Conservation (phyloP, 2,797 vertebrate genomes). For the Chaenodraco wilsoni region DNA sequence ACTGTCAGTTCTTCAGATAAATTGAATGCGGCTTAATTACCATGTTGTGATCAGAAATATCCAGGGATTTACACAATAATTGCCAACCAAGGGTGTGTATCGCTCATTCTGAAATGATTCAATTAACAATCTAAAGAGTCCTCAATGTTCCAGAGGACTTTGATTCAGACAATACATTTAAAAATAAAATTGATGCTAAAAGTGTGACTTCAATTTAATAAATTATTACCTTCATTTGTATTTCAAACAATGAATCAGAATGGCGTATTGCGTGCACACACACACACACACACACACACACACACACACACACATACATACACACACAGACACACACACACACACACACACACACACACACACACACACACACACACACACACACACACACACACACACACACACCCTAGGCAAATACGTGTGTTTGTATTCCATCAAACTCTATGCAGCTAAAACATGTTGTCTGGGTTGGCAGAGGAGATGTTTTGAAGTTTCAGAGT, state of each 20-base stretch:
- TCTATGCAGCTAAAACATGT: background rate
- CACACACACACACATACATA: too few relatives aligned
- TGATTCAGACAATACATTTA: background rate
- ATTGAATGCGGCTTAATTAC: background rate
- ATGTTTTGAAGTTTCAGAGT: slow-evolving; percentile 3
- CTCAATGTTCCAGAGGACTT: background rate
- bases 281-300: too few relatives aligned
- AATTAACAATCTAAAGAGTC: background rate
- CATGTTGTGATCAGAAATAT: background rate
- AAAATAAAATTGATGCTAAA: too few relatives aligned
- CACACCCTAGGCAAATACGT: background rate
- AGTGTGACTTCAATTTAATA: background rate
- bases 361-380: too few relatives aligned
- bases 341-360: too few relatives aligned
- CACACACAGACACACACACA: too few relatives aligned
- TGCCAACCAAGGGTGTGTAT: background rate
- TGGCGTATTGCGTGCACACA: background rate
- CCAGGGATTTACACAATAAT: background rate
- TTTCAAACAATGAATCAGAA: background rate
- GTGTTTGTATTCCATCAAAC: background rate
- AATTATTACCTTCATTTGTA: background rate
- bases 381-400: too few relatives aligned
- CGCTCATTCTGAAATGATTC: background rate
- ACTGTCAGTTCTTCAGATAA: background rate
- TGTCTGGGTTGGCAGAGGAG: slow-evolving; percentile 5